A percentile compares a stretch with the other conserved stretches of the same genome.
These are phyloP conservation scores for Brachypodius melanocephalos DNA, from an alignment of 2,113 vertebrate species.

Conservation along the genomic window DNA sequence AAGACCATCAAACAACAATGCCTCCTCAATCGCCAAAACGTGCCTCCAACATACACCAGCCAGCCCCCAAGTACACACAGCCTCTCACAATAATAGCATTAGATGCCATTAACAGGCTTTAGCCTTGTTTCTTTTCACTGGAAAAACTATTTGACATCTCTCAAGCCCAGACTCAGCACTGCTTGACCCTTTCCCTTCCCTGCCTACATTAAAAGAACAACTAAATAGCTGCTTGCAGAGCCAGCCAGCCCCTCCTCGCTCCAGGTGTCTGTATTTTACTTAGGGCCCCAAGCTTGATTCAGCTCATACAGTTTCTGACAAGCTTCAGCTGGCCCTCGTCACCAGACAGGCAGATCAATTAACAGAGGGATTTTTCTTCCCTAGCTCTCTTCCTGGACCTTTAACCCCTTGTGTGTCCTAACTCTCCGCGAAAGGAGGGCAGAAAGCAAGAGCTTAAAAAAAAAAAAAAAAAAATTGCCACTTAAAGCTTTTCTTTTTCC, in stretches of 20 bases:
- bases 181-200: conserved; percentile 53
- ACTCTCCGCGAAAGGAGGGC: background rate
- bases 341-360: conserved; percentile 71
- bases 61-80: background rate
- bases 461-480: background rate
- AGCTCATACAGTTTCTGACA: conserved; percentile 64
- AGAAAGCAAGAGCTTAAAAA: background rate
- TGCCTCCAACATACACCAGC: background rate
- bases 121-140: conserved; percentile 34
- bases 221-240: background rate
- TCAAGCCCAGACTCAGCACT: conserved; percentile 9
- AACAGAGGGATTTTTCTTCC: conserved; percentile 70
- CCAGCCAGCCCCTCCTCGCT: conserved; percentile 25
- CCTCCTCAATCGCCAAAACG: background rate
- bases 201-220: conserved; percentile 38
- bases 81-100: background rate
- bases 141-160: conserved; percentile 39
- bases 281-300: conserved; percentile 61
- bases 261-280: conserved; percentile 68
- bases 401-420: conserved; percentile 65
- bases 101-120: conserved; percentile 40
- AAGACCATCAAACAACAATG: background rate
- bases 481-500: background rate
- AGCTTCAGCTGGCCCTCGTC: conserved; percentile 69
- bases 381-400: conserved; percentile 65